Evolutionary conservation across 2,888 invertebrate species (phyloP), one percentile per base, ranked within the genome.

Genomic region (Lacanobia wlatinum): DNA sequence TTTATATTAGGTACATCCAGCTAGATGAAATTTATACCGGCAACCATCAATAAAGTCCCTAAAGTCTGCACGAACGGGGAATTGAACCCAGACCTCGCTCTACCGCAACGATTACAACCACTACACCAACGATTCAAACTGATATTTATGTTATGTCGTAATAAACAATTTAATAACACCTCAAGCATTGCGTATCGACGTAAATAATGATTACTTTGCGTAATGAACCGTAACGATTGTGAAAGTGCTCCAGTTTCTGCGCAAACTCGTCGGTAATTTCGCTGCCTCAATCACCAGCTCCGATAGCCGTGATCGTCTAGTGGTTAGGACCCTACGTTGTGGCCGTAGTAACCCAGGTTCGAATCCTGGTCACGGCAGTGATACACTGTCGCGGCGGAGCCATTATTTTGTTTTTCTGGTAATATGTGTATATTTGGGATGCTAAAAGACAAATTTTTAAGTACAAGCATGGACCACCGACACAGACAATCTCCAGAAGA

Each of bases 311-410:
- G 97, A 97, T 97, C 97, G 97, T 97, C 97, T 97, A 97, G 97
- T 97, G 97, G 97, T 97, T 97, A 97, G 97, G 97, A 97, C 97
- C 96, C 97, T 97, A 97, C 97, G 97, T 97, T 97, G 97, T 97
- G 97, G 97, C 97, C 97, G 97, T 97, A 97, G 97, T 97, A 97
- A 97, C 97, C 97, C 97, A 97, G 97, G 97, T 97, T 97, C 97
- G 97, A 97, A 97, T 97, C 97, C 97, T 94, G 94, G 97, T 97
- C 97, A 97, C 97, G 97, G 97, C 92, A 93, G 92, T 92, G 89
- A 96, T 96, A 0, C 88, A 89, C 89, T 88, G 90, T 88, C 89
- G 64, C 87, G 89, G 89, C 76, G 88, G 90, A 86, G 90, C 23
- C 9, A 60, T 18, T 43, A 0, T 53, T 78, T 73, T 83, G 14